Conservation (phyloP, 2,888 invertebrate genomes). For the Eretmocerus hayati region DNA sequence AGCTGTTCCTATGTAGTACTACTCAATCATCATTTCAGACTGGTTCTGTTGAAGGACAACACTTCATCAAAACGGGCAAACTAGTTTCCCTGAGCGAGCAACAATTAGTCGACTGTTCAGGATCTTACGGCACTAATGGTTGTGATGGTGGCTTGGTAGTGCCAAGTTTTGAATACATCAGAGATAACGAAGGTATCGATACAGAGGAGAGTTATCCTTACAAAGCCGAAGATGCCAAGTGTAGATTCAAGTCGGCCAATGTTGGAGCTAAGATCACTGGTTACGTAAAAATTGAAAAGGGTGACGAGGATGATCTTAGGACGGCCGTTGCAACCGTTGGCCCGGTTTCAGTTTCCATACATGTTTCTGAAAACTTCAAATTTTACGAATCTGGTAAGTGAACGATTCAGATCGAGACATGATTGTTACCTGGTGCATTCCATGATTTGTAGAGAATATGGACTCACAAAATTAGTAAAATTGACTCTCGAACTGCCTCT, state of each 20-base stretch:
- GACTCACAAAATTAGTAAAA: too few species aligned
- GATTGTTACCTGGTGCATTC: too few species aligned
- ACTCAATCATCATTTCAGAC: too few species aligned
- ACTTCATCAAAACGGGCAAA: slow-evolving; percentile 69
- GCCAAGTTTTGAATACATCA: slow-evolving; percentile 77
- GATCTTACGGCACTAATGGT: slow-evolving; percentile 77
- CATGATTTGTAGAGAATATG: too few species aligned
- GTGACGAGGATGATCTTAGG: slow-evolving; percentile 66
- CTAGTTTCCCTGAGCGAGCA: slow-evolving; percentile 88
- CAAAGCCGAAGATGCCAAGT: slow-evolving; percentile 5
- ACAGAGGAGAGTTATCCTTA: slow-evolving; percentile 69
- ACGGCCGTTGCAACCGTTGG: slow-evolving; percentile 77
- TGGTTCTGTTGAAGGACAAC: slow-evolving; percentile 82
- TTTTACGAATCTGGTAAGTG: too few species aligned
- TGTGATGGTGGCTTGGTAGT: slow-evolving; percentile 83
- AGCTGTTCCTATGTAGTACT: too few species aligned
- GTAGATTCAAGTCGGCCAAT: slow-evolving; percentile 56
- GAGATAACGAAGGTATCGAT: slow-evolving; percentile 79
- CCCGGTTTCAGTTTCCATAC: slow-evolving; percentile 82
- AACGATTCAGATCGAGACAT: too few species aligned
- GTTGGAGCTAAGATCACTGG: slow-evolving; percentile 76
- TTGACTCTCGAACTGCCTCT: too few species aligned
- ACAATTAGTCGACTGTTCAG: slow-evolving; percentile 84
- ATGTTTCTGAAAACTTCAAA: too few species aligned
- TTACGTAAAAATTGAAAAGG: slow-evolving; percentile 66